A percentile compares a stretch with the other conserved stretches of the same genome.
These are phyloP conservation scores for Hypomesus transpacificus DNA, from an alignment of 2,113 vertebrate species.

Conservation along the genomic window DNA sequence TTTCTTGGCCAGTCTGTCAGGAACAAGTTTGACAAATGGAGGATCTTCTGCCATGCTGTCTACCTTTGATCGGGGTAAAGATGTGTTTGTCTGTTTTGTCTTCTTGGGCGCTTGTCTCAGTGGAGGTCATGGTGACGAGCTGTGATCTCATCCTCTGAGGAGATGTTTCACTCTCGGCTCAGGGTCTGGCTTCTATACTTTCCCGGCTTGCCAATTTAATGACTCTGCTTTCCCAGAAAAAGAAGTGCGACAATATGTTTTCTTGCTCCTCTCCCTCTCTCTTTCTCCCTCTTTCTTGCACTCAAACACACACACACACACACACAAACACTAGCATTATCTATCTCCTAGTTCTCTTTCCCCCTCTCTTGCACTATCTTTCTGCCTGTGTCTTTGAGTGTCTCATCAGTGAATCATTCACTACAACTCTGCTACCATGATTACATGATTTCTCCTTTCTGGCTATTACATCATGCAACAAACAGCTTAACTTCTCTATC, in stretches of 20 bases:
- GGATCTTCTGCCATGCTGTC: constrained; percentile 61
- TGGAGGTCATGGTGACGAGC: constrained; percentile 59
- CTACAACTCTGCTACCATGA: constrained; percentile 69
- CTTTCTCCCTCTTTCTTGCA: constrained; percentile 25
- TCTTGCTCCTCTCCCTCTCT: background rate
- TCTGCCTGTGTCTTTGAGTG: constrained; percentile 61
- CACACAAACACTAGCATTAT: too few species aligned
- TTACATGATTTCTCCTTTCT: constrained; percentile 50
- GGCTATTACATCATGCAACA: constrained; percentile 65
- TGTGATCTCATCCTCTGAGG: constrained; percentile 63
- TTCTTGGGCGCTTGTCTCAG: constrained; percentile 62
- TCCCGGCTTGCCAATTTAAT: constrained; percentile 61
- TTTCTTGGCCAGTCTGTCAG: constrained; percentile 29
- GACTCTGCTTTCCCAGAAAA: constrained; percentile 71
- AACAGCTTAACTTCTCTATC: constrained; percentile 55
- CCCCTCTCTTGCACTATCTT: constrained; percentile 27
- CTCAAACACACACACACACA: background rate
- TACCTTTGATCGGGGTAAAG: constrained; percentile 50
- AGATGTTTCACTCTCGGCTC: constrained; percentile 60
- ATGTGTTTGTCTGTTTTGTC: constrained; percentile 59
- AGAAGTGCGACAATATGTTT: constrained; percentile 54
- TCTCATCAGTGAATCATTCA: constrained; percentile 68
- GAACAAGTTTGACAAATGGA: constrained; percentile 55
- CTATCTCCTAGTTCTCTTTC: background rate
- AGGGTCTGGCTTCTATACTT: constrained; percentile 64